Conservation (phyloP, 2,888 invertebrate species). For the Scrobipalpa atriplicella region DNA sequence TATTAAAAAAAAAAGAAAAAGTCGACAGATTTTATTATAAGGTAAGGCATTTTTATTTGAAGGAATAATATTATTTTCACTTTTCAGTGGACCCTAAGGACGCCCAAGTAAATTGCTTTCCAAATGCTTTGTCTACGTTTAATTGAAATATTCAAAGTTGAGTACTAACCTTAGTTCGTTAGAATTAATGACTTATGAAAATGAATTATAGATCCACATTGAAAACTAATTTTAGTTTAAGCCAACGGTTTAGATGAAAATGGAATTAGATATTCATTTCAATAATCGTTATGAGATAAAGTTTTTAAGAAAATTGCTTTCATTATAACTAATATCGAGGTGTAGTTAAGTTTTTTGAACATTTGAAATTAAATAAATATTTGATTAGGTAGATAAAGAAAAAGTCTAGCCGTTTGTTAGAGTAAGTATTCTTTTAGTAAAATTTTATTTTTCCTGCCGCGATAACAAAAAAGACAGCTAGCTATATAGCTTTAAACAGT, state of each 20-base stretch:
- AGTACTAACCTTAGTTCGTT: conserved; percentile 14
- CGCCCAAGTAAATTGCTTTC: conserved; percentile 24
- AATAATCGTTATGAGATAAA: conserved; percentile 5
- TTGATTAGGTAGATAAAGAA: no score
- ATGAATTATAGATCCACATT: conserved; percentile 21
- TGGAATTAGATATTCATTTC: conserved; percentile 13
- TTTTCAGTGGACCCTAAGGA: conserved; percentile 3
- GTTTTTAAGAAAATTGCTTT: neutral
- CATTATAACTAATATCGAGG: neutral
- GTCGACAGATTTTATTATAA: conserved; percentile 39
- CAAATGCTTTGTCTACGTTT: conserved; percentile 21
- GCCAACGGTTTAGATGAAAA: neutral
- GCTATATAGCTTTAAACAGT: no score
- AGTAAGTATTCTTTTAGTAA: no score
- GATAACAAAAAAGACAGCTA: neutral
- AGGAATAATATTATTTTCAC: conserved; percentile 6
- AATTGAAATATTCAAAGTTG: conserved; percentile 18
- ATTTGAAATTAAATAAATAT: no score
- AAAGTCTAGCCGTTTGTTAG: no score
- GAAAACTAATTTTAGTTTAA: conserved; percentile 21
- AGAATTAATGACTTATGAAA: conserved; percentile 23
- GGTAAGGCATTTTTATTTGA: neutral
- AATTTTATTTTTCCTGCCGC: no score
- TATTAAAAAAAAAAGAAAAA: neutral
- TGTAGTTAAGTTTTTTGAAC: no score